Conservation (phyloP, 2,888 invertebrate genomes). For the Opisthograptis luteolata region DNA sequence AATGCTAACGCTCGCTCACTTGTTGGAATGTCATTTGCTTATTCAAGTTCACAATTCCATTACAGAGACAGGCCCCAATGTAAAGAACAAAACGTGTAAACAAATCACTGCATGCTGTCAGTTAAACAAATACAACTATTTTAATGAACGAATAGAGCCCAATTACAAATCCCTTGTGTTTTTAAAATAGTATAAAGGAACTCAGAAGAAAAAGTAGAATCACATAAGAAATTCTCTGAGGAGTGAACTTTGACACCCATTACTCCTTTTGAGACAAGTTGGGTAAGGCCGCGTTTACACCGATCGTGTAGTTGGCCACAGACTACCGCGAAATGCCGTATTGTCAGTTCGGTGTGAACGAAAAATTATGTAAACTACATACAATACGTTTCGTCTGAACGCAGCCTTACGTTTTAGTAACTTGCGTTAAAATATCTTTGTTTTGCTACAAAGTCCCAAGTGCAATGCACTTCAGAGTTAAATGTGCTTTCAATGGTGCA, state of each 20-base stretch:
- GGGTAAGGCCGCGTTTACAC: too few species aligned
- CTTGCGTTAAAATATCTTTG: slow-evolving; percentile 5
- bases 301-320: too few species aligned
- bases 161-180: slow-evolving; percentile 67
- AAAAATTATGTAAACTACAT: too few species aligned
- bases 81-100: slow-evolving; percentile 59
- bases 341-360: too few species aligned
- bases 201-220: slow-evolving; percentile 50
- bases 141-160: slow-evolving; percentile 73
- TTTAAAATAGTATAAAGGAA: slow-evolving; percentile 59
- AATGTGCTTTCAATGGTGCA: slow-evolving; percentile 19
- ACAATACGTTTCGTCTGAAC: too few species aligned
- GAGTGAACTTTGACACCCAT: slow-evolving; percentile 41
- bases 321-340: too few species aligned
- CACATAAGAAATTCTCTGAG: slow-evolving; percentile 58
- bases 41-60: slow-evolving; percentile 8
- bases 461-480: slow-evolving; percentile 17
- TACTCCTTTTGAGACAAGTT: slow-evolving; percentile 25
- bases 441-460: slow-evolving; percentile 5
- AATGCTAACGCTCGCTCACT: slow-evolving; percentile 7
- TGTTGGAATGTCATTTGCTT: slow-evolving; percentile 17
- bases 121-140: slow-evolving; percentile 71
- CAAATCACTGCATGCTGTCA: slow-evolving; percentile 71
- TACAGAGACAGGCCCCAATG: slow-evolving; percentile 15
- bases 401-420: not conserved